Evolutionary conservation across 2,797 vertebrate species (phyloP).

Genomic region (Betta splendens): DNA sequence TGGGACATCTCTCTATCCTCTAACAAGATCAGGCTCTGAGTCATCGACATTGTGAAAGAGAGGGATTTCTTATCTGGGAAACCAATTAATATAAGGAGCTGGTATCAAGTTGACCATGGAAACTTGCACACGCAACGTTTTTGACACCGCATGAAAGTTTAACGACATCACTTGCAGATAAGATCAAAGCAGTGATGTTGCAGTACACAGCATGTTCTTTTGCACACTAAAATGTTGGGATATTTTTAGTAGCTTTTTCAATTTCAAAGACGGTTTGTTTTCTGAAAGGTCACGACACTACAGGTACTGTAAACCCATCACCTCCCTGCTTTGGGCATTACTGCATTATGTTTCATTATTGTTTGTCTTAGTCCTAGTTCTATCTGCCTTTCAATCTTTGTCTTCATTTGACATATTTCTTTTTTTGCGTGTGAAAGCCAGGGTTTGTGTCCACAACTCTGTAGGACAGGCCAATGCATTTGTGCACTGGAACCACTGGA

Average conservation of each 20-base stretch:
- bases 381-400: not conserved
- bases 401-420: not conserved
- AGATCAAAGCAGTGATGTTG: conserved; percentile 23
- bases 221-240: not conserved
- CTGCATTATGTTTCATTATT: not conserved
- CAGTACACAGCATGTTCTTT: not conserved
- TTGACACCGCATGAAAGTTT: conserved; percentile 48
- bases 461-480: conserved; percentile 1
- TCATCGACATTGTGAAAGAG: conserved; percentile 41
- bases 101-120: conserved; percentile 33
- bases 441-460: not conserved
- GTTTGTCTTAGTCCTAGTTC: too few relatives aligned
- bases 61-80: conserved; percentile 59
- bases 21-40: conserved; percentile 60
- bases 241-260: conserved; percentile 13
- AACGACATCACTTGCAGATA: conserved; percentile 15
- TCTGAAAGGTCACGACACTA: too few relatives aligned
- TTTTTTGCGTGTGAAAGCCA: not conserved
- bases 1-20: conserved; percentile 34
- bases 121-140: conserved; percentile 51
- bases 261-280: too few relatives aligned
- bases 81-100: conserved; percentile 64
- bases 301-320: not conserved
- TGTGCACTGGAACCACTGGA: too few relatives aligned
- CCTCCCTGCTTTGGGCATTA: not conserved